A percentile compares a stretch with the other conserved stretches of the same genome.
phyloP scores from a whole-genome alignment of 2,113 vertebrate species.

The Pseudonaja textilis region DNA sequence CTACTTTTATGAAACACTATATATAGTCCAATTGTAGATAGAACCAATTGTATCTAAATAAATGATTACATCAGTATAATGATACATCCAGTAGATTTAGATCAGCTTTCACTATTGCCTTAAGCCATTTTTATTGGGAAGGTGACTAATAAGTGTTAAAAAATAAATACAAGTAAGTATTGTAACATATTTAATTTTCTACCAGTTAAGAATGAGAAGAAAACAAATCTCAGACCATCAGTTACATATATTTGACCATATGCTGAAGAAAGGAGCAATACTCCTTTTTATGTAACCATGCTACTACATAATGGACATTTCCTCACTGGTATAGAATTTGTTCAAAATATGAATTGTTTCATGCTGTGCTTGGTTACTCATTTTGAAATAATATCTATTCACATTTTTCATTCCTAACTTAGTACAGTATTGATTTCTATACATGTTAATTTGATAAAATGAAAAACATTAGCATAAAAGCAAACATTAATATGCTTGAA shows the following conservation, averaged over 20 bases:
- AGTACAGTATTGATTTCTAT: neutral
- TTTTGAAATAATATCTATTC: too few species aligned
- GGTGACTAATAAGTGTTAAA: neutral
- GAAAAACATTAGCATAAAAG: neutral
- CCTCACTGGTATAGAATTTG: conserved; percentile 13
- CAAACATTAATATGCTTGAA: neutral
- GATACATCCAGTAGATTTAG: conserved; percentile 18
- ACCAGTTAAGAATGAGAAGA: conserved; percentile 44
- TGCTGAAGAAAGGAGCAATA: conserved; percentile 24
- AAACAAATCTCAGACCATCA: conserved; percentile 11
- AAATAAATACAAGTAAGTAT: neutral
- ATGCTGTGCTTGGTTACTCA: conserved; percentile 15
- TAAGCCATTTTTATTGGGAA: neutral
- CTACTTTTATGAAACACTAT: conserved; percentile 28
- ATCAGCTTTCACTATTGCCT: neutral
- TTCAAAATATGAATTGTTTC: conserved; percentile 40
- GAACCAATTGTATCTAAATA: conserved; percentile 23
- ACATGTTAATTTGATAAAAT: neutral
- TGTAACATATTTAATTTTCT: conserved; percentile 50
- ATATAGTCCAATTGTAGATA: neutral
- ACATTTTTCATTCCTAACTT: conserved; percentile 43
- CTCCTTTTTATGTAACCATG: conserved; percentile 12
- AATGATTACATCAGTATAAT: conserved; percentile 8
- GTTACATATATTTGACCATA: neutral
- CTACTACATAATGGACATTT: neutral